Percentiles rank a stretch among this genome's conserved stretches.
Evolutionary conservation across 1,140 invertebrate genomes (phyloP).

Genomic region (Adoxophyes honmai): DNA sequence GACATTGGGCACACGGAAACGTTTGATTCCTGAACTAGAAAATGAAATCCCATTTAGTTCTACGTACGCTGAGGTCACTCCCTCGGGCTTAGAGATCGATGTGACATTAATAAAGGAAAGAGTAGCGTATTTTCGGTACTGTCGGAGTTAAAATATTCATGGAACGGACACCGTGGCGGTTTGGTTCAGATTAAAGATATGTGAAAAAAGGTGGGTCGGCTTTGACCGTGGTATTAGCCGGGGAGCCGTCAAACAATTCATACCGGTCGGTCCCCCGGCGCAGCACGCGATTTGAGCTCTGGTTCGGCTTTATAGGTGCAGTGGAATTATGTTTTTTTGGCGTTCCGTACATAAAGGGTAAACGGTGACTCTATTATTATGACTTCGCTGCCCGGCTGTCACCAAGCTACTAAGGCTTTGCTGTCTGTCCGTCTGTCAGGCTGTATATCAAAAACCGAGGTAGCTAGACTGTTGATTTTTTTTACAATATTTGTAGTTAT

Average conservation of each 20-base stretch:
- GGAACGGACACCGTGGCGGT: constrained; percentile 48
- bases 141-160: constrained; percentile 71
- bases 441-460: no score
- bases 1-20: constrained; percentile 49
- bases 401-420: no score
- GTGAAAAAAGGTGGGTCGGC: constrained; percentile 48
- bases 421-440: no score
- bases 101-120: constrained; percentile 65
- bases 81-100: constrained; percentile 48
- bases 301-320: no score
- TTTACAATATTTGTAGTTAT: no score
- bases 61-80: constrained; percentile 35
- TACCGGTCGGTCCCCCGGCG: constrained; percentile 23
- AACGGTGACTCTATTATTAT: no score
- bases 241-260: constrained; percentile 42
- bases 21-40: constrained; percentile 71
- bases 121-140: constrained; percentile 49
- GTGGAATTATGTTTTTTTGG: no score
- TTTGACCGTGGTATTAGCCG: constrained; percentile 38
- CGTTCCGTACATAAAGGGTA: no score
- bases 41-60: constrained; percentile 67
- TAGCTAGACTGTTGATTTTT: no score
- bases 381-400: no score
- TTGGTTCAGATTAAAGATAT: constrained; percentile 52
- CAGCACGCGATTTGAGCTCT: background rate